Base-by-base conservation (phyloP, 2,113 vertebrate species). In the Ammospiza nelsoni region DNA sequence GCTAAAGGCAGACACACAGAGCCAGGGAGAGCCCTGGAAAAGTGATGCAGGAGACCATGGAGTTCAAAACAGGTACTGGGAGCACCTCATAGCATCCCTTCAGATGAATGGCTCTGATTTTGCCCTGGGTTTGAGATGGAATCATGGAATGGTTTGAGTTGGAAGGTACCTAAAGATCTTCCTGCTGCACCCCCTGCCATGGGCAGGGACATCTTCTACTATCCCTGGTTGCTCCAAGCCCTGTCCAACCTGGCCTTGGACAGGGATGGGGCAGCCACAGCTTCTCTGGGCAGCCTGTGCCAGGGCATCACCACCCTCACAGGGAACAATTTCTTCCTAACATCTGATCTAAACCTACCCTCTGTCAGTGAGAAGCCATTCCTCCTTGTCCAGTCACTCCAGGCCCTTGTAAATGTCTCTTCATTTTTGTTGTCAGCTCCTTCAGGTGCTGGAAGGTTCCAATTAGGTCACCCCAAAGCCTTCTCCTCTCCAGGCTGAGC, bases 211-310 rank as follows among this genome's bases (percentile, higher is more conserved):
- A 39, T 12, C 18, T 84, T 20, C 49, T 35, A 57, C 49, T 49
- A 2, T 3, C 9, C 22, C 31, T 17, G 18, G 31, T 1, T 63
- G 31, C 25, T 76, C 31, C 55, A 63, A 55, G 24, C 3, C 24
- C 29, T 0, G 0, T 55, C 41, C 41, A 69, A 0, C 25, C 15
- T 76, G 63, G 22, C 35, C 27, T 63, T 43, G 25, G 1, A 43
- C 25, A 37, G 41, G 35, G 18, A 43, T 35, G 48, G 12, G 31
- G 3, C 35, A 49, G 15, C 48, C 31, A 33, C 35, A 90, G 63
- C 31, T 63, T 35, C 79, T 63, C 49, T 63, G 41, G 57, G 18
- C 8, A 43, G 0, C 25, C 21, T 69, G 41, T 43, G 41, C 41
- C 41, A 43, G 41, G 41, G 41, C 41, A 16, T 63, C 4, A 1